Base-by-base conservation (phyloP, 2,797 vertebrate species). In the Ammospiza maritima region DNA sequence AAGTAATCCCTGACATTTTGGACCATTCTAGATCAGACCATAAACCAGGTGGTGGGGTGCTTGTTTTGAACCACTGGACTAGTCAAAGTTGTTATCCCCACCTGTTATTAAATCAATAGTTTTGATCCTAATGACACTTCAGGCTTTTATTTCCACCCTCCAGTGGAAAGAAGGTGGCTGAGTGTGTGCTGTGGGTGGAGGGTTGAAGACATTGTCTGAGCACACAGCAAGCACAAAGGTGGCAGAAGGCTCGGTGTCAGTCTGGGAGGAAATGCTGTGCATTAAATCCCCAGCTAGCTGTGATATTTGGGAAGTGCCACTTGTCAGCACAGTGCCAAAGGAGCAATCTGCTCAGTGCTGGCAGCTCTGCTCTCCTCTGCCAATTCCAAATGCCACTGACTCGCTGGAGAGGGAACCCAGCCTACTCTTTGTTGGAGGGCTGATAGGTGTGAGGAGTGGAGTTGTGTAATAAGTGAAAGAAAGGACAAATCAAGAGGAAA, bases 331-430 rank as follows among this genome's bases (percentile, higher is more conserved):
- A 61, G 94, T 96, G 96, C 94, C 95, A 97, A 93, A 94, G 92
- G 95, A 97, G 93, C 94, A 97, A 96, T 96, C 92, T 97, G 94
- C 95, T 96, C 91, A 16, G 82, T 70, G 83, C 92, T 96, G 95
- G 89, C 94, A 96, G 84, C 94, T 94, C 61, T 70, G 92, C 89
- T 93, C 70, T 88, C 80, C 83, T 91, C 94, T 95, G 96, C 94
- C 89, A 94, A 93, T 88, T 96, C 75, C 2, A 62, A 86, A 94
- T 95, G 92, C 91, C 92, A 82, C 93, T 94, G 94, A 95, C 88
- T 93, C 44, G 82, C 87, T 95, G 48, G 73, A 83, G 85, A 79
- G 94, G 92, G 89, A 96, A 88, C 71, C 88, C 42, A 6, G 83
- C 94, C 92, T 36, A 70, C 89, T 96, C 89, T 93, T 93, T 88